Percentiles rank a stretch among this genome's conserved stretches.
phyloP scores from a whole-genome alignment of 2,888 invertebrate species.

The Drosophila lacicola region DNA sequence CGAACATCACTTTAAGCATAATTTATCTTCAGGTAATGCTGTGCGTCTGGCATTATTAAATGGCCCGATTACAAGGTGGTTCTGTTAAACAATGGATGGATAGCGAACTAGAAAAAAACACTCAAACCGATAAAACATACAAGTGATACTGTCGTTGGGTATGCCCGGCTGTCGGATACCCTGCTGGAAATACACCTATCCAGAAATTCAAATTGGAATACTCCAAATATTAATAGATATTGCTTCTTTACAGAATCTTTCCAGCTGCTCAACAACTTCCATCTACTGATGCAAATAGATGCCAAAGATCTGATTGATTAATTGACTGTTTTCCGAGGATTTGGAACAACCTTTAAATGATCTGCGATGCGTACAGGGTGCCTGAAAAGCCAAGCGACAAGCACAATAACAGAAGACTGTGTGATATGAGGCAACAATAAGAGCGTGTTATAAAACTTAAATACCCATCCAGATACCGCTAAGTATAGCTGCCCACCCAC shows the following conservation, averaged over 20 bases:
- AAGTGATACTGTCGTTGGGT: neutral
- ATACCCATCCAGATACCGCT: constrained; percentile 21
- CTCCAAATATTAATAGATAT: too few relatives aligned
- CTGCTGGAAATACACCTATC: neutral
- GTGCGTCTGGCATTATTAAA: constrained; percentile 22
- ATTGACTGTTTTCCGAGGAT: too few relatives aligned
- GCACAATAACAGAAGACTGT: neutral
- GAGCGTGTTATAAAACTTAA: constrained; percentile 31
- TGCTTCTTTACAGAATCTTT: too few relatives aligned
- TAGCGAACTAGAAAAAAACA: neutral
- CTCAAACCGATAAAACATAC: constrained; percentile 5
- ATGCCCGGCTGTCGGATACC: constrained; percentile 1
- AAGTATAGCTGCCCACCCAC: constrained; percentile 1
- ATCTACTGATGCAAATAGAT: too few relatives aligned
- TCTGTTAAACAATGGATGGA: constrained; percentile 25
- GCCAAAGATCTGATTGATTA: too few relatives aligned
- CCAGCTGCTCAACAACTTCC: too few relatives aligned
- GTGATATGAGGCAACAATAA: constrained; percentile 19
- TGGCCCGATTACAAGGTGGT: constrained; percentile 35
- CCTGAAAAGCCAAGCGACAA: neutral
- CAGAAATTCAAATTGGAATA: neutral
- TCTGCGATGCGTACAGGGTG: constrained; percentile 7
- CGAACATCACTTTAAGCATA: constrained; percentile 31
- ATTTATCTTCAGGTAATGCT: constrained; percentile 16
- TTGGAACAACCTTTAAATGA: too few relatives aligned